These are phyloP conservation scores for Idaea dimidiata DNA, from an alignment of 2,888 invertebrate species.

Conservation along the genomic window DNA sequence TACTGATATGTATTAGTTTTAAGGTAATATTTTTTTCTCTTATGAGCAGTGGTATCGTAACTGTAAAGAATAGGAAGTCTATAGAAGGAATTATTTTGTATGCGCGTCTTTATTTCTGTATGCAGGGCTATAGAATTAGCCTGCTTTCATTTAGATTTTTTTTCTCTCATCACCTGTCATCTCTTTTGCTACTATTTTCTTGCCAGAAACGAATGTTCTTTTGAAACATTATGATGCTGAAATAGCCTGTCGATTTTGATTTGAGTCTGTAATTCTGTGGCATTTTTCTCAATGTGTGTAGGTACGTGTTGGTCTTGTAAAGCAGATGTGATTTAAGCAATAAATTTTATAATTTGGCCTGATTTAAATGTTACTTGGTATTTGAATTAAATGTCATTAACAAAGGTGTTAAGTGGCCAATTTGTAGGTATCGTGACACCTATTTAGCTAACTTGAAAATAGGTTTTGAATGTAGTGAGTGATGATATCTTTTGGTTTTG, in stretches of 20 bases:
- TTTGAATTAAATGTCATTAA: background rate
- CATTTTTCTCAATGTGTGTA: background rate
- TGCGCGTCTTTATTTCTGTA: background rate
- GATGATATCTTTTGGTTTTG: conserved; percentile 12
- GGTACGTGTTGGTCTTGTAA: too few relatives aligned
- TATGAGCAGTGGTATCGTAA: background rate
- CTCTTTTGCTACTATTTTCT: background rate
- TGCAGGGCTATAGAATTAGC: too few relatives aligned
- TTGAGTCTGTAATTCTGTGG: background rate
- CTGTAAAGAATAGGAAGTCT: background rate
- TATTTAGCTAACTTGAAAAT: too few relatives aligned
- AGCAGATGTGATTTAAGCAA: background rate
- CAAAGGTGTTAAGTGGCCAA: conserved; percentile 4
- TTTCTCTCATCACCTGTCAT: background rate
- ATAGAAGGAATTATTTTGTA: background rate
- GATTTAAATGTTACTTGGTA: background rate
- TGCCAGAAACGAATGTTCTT: background rate
- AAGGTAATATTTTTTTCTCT: background rate
- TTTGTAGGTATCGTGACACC: background rate
- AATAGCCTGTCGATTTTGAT: background rate
- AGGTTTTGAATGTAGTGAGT: background rate
- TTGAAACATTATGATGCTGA: background rate
- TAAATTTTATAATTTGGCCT: background rate
- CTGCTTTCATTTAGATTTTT: background rate
- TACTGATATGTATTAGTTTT: background rate